These are phyloP conservation scores for Esox lucius DNA, from an alignment of 2,797 vertebrate species.

Conservation along the genomic window DNA sequence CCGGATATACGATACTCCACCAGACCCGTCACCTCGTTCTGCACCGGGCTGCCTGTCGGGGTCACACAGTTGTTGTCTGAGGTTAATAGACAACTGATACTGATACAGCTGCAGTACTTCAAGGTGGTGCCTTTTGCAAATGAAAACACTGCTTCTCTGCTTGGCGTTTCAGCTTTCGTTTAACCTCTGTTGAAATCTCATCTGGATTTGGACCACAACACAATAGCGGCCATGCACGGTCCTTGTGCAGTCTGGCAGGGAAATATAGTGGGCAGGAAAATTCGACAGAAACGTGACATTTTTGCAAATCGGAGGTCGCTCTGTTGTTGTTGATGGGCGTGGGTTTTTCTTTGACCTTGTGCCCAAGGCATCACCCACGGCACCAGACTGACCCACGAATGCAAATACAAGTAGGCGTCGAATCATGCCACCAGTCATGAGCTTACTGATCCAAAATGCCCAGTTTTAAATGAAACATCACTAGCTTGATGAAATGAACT, in stretches of 20 bases:
- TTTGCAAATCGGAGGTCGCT: background rate
- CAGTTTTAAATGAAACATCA: background rate
- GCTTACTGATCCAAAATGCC: background rate
- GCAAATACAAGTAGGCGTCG: background rate
- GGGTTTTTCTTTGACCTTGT: background rate
- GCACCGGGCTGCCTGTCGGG: constrained; percentile 80
- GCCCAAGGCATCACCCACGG: background rate
- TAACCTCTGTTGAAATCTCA: background rate
- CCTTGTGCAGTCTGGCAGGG: background rate
- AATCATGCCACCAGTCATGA: background rate
- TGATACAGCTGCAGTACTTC: background rate
- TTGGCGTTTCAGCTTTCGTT: background rate
- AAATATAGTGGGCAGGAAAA: background rate
- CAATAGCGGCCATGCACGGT: background rate
- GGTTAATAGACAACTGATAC: too few relatives aligned
- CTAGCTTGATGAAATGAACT: background rate
- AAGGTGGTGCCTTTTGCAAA: background rate
- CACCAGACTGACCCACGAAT: background rate
- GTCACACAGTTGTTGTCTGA: too few relatives aligned
- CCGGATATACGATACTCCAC: constrained; percentile 86
- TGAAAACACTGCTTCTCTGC: background rate
- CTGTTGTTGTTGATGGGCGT: background rate
- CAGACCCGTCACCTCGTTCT: constrained; percentile 80
- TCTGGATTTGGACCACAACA: background rate
- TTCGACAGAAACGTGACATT: background rate